A percentile compares a stretch with the other conserved stretches of the same genome.
Evolutionary conservation across 53 echinoderm and acorn worm species (phyloP).

Genomic region (Arbacia lixula): DNA sequence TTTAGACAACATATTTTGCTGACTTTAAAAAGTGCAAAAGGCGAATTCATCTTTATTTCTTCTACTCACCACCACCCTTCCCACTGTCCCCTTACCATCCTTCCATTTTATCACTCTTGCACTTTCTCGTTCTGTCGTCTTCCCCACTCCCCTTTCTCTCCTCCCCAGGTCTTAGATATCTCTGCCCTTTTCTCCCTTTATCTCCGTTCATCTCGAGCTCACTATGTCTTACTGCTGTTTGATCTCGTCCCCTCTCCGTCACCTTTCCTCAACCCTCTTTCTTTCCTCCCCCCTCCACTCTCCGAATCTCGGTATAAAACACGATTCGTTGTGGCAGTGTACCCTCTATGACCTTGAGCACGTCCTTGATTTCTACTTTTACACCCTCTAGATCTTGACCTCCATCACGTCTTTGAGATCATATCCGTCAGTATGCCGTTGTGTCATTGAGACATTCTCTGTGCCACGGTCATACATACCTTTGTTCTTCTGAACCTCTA

Average conservation of each 20-base stretch:
- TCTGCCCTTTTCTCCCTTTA: neutral
- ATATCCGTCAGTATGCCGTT: too few relatives aligned
- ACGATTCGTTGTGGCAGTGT: too few relatives aligned
- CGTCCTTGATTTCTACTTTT: too few relatives aligned
- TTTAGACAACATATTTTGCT: too few relatives aligned
- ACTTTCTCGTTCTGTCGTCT: neutral
- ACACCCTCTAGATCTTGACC: too few relatives aligned
- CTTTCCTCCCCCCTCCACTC: neutral
- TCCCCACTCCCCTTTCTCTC: neutral
- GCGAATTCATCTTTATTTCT: too few relatives aligned
- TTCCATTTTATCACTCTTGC: neutral
- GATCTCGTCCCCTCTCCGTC: neutral
- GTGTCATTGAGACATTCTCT: too few relatives aligned
- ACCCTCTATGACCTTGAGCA: too few relatives aligned
- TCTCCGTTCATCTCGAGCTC: neutral
- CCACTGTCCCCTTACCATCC: neutral
- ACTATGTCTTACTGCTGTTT: neutral
- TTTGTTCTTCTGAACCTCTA: neutral
- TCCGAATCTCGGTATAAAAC: too few relatives aligned
- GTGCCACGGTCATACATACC: neutral
- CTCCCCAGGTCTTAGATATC: neutral
- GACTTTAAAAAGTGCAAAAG: too few relatives aligned
- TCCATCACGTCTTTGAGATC: too few relatives aligned
- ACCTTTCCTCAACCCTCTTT: neutral
- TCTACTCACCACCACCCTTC: neutral